A percentile compares a stretch with the other conserved stretches of the same genome.
These are phyloP conservation scores for Reticulitermes lucifugus DNA, from an alignment of 2,888 invertebrate species.

Conservation along the genomic window DNA sequence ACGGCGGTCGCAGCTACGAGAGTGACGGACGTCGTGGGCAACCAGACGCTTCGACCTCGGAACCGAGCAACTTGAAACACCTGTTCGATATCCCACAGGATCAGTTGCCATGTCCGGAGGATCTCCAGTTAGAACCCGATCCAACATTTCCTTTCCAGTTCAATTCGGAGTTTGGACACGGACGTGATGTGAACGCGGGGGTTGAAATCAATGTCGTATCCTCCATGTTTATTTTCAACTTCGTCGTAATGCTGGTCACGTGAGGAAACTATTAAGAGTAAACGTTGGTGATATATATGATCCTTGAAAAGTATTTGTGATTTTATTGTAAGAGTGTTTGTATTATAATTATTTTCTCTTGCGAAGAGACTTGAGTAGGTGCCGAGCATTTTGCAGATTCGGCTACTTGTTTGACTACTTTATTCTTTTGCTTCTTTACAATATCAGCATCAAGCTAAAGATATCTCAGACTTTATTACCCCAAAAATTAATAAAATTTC, in stretches of 20 bases:
- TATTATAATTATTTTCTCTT: neutral
- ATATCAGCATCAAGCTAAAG: neutral
- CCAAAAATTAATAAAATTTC: too few species aligned
- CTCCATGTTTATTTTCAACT: slow-evolving; percentile 23
- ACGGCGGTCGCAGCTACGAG: slow-evolving; percentile 28
- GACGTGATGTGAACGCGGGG: slow-evolving; percentile 29
- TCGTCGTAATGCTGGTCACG: slow-evolving; percentile 18
- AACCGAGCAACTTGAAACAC: slow-evolving; percentile 57
- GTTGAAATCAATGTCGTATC: neutral
- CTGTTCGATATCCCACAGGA: slow-evolving; percentile 70
- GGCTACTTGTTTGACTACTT: neutral
- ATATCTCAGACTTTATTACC: neutral
- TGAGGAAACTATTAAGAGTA: slow-evolving; percentile 4
- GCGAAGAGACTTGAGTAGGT: neutral
- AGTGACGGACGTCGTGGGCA: slow-evolving; percentile 39
- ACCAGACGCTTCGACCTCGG: slow-evolving; percentile 19
- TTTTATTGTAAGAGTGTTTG: slow-evolving; percentile 15
- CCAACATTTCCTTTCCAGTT: neutral
- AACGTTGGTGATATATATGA: neutral
- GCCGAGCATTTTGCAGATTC: neutral
- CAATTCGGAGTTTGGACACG: slow-evolving; percentile 42
- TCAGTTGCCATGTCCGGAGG: slow-evolving; percentile 70
- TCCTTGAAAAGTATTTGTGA: neutral
- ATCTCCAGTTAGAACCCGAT: slow-evolving; percentile 30
- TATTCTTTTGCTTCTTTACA: neutral